phyloP scores from a whole-genome alignment of 2,113 vertebrate species.

The Salvator merianae region DNA sequence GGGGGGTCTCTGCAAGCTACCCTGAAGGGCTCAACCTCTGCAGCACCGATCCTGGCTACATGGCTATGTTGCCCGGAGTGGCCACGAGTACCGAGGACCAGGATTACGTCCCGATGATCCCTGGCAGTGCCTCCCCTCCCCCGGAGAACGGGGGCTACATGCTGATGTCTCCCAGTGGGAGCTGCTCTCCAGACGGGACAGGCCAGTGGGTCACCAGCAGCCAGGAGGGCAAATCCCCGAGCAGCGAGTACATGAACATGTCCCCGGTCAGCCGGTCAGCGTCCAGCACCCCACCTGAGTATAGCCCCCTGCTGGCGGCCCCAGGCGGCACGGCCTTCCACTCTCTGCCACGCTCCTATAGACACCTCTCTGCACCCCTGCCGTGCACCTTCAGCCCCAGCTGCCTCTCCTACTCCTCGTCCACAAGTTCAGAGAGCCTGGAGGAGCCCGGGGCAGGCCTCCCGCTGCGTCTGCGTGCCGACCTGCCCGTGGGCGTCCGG shows the following conservation, averaged over 20 bases:
- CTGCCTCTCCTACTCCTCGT: constrained; percentile 78
- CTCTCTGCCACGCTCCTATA: constrained; percentile 78
- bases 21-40: constrained; percentile 66
- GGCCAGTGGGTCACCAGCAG: constrained; percentile 71
- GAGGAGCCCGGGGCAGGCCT: constrained; percentile 69
- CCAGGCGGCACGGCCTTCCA: constrained; percentile 59
- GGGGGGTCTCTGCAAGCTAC: constrained; percentile 59
- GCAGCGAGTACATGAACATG: constrained; percentile 85
- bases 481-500: constrained; percentile 76
- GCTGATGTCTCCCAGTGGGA: constrained; percentile 81
- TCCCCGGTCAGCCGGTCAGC: constrained; percentile 74
- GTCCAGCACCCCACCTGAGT: constrained; percentile 75
- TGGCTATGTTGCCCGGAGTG: constrained; percentile 81
- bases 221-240: neutral
- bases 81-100: constrained; percentile 58
- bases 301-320: constrained; percentile 43
- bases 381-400: constrained; percentile 66
- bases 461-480: constrained; percentile 76
- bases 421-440: constrained; percentile 82
- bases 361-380: constrained; percentile 52
- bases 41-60: constrained; percentile 76
- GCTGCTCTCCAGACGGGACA: constrained; percentile 74
- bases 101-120: constrained; percentile 83
- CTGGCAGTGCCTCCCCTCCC: constrained; percentile 78
- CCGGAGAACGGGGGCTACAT: constrained; percentile 77